Evolutionary conservation across 2,113 vertebrate genomes (phyloP), one percentile per base, ranked within the genome.

Genomic region (Poecile atricapillus): DNA sequence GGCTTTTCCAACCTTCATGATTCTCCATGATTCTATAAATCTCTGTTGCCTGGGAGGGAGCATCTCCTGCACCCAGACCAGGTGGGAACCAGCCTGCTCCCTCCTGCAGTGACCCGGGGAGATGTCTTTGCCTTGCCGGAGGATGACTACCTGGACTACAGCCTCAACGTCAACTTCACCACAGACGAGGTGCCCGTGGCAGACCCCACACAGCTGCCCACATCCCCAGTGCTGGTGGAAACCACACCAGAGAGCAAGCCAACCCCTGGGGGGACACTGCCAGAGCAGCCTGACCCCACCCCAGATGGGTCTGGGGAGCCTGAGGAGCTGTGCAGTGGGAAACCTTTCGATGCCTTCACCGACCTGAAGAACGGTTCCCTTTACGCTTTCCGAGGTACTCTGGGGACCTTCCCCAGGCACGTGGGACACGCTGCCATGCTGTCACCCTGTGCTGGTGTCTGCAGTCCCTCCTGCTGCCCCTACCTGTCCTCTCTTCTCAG

Each of bases 321-420:
- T 0, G 98, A 98, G 65, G 91, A 93, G 50, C 75, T 97, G 73
- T 99, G 99, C 97, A 99, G 98, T 3, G 97, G 97, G 16, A 97
- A 98, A 62, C 97, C 98, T 35, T 99, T 99, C 30, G 97, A 99
- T 1, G 98, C 99, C 41, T 99, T 99, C 94, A 98, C 98, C 0
- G 98, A 99, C 81, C 91, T 99, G n/a, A 99, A 99, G 97, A 99
- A 99, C 1, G 99, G 99, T 70, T 99, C 99, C 73, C 67, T 99
- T 82, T 99, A 98, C 0, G 99, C 99, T 55, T 99, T 99, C 97
- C 98, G 99, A 98, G 99, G 99, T 99, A 97, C 87, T 95, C 8
- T 0, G 1, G n/a, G 68, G 70, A 37, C 41, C 22, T 81, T 80
- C 44, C 13, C 49, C 6, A 1, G 43, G 75, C 21, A 30, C 0